These are phyloP conservation scores for Rhynchonycteris naso DNA, from an alignment of 2,797 vertebrate species.

Conservation along the genomic window DNA sequence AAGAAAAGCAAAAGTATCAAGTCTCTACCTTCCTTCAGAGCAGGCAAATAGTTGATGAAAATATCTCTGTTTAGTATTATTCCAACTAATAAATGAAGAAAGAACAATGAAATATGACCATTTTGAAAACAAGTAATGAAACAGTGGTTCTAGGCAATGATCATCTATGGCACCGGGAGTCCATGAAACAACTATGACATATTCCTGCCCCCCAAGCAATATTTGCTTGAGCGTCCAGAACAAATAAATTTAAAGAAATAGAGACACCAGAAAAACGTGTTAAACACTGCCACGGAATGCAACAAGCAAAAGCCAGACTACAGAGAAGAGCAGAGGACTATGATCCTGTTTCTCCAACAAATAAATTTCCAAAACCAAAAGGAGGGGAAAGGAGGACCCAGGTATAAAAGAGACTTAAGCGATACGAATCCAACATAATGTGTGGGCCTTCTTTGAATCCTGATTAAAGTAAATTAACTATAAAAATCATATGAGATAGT, in stretches of 20 bases:
- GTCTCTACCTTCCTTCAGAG: background rate
- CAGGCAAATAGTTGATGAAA: background rate
- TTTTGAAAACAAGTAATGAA: background rate
- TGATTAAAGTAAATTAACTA: background rate
- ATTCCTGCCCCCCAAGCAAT: background rate
- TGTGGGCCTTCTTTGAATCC: background rate
- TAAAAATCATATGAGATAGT: background rate
- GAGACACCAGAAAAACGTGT: background rate
- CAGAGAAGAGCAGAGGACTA: background rate
- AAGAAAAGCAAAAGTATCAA: background rate
- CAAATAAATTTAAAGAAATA: slow-evolving; percentile 7
- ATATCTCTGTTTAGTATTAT: background rate
- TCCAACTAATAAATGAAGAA: background rate
- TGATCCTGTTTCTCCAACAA: background rate
- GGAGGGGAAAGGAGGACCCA: too few relatives aligned
- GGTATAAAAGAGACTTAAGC: background rate
- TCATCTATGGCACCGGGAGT: background rate
- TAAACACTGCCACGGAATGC: background rate
- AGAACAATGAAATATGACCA: background rate
- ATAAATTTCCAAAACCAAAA: background rate
- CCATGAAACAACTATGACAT: background rate
- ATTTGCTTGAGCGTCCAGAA: background rate
- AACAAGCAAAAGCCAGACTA: background rate
- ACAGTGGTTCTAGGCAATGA: background rate
- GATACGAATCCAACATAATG: background rate